Evolutionary conservation across 2,113 vertebrate species (phyloP).

Genomic region (Pavo muticus): DNA sequence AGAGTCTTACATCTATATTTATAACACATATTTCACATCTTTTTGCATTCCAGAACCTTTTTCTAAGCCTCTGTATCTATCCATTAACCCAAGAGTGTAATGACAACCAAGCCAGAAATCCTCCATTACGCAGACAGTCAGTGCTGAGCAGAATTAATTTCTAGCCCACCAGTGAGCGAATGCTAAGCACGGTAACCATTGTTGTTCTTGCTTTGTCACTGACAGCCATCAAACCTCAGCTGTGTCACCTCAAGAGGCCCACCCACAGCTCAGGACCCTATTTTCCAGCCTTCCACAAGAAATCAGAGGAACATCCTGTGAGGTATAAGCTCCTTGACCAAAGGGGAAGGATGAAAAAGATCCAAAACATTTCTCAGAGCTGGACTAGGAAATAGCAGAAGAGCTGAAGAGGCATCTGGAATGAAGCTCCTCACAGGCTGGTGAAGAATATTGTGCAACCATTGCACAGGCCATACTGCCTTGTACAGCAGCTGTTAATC

Average conservation of each 20-base stretch:
- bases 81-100: not conserved
- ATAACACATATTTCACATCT: not conserved
- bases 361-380: conserved; percentile 88
- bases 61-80: not conserved
- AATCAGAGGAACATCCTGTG: conserved; percentile 67
- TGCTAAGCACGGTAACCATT: not conserved
- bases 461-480: not conserved
- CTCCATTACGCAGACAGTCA: not conserved
- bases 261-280: conserved; percentile 80
- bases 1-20: not conserved
- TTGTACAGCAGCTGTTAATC: not conserved
- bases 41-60: not conserved
- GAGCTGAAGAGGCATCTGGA: not conserved
- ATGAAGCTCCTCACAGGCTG: not conserved
- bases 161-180: not conserved
- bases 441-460: not conserved
- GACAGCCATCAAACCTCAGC: conserved; percentile 77
- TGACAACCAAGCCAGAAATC: not conserved
- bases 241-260: conserved; percentile 81
- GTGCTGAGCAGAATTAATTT: not conserved
- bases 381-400: conserved; percentile 79
- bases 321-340: conserved; percentile 84
- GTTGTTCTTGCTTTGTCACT: conserved; percentile 26
- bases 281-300: conserved; percentile 72
- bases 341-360: conserved; percentile 87